phyloP scores from a whole-genome alignment of 2,797 vertebrate species.

The Tangara arthus region DNA sequence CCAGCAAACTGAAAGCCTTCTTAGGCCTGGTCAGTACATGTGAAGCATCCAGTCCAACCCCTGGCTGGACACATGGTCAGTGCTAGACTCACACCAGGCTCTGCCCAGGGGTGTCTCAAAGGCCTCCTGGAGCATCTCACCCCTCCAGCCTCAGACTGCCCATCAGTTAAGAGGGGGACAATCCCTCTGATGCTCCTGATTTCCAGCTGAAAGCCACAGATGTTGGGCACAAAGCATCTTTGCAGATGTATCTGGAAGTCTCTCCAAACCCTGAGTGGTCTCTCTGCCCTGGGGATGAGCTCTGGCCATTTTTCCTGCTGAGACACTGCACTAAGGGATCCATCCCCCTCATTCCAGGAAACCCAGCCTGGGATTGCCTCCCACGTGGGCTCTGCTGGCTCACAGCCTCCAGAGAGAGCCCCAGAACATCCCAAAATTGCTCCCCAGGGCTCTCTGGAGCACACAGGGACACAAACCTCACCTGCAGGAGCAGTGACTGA shows the following conservation, averaged over 20 bases:
- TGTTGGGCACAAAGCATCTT: background rate
- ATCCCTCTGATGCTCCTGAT: background rate
- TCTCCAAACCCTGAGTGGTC: background rate
- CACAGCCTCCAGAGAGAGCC: background rate
- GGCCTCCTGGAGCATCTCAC: rapidly evolving
- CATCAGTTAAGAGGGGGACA: background rate
- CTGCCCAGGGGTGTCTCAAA: background rate
- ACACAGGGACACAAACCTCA: background rate
- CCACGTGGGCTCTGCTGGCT: background rate
- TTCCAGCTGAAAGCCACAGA: background rate
- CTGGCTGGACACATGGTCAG: background rate
- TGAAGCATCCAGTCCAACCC: background rate
- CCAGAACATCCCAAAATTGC: background rate
- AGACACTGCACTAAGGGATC: background rate
- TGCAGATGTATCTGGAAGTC: background rate
- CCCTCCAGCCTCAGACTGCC: background rate
- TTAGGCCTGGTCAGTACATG: background rate
- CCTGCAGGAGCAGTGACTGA: background rate
- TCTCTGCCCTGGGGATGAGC: background rate
- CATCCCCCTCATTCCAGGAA: background rate
- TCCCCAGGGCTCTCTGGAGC: background rate
- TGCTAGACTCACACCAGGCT: background rate
- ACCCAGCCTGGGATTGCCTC: background rate
- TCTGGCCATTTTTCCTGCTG: background rate
- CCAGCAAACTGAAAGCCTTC: background rate